Conservation (phyloP, 1,140 invertebrate species). For the Heliconius hermathena region DNA sequence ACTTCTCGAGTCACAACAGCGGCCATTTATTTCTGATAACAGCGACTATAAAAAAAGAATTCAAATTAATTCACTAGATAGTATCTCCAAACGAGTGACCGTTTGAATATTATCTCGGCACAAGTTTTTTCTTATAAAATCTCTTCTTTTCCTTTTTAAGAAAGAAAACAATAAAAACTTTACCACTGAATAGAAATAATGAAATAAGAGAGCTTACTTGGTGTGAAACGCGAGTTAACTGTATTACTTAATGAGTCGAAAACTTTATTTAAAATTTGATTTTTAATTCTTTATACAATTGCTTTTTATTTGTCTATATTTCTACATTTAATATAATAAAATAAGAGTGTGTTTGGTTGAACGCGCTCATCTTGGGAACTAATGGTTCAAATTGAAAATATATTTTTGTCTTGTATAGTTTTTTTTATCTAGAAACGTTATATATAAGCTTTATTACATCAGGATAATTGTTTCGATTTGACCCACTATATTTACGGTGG, state of each 20-base stretch:
- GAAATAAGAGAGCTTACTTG: slow-evolving; percentile 63
- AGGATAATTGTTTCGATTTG: no score
- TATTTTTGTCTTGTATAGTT: no score
- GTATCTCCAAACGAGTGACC: slow-evolving; percentile 63
- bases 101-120: slow-evolving; percentile 60
- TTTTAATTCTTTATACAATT: no score
- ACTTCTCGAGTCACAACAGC: slow-evolving; percentile 47
- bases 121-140: slow-evolving; percentile 47
- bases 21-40: slow-evolving; percentile 57
- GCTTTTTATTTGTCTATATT: no score
- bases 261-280: neutral
- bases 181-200: slow-evolving; percentile 73
- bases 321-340: no score
- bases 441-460: no score
- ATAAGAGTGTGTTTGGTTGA: no score
- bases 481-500: no score
- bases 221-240: slow-evolving; percentile 37
- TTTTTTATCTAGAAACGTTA: no score
- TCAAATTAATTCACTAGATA: slow-evolving; percentile 72
- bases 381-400: no score
- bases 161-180: slow-evolving; percentile 71
- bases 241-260: neutral
- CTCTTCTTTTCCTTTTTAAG: slow-evolving; percentile 29
- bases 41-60: slow-evolving; percentile 64
- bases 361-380: no score